Percentiles rank a stretch among this genome's conserved stretches.
Conservation (phyloP, 2,797 vertebrate species). For the Arctocebus calabarensis region DNA sequence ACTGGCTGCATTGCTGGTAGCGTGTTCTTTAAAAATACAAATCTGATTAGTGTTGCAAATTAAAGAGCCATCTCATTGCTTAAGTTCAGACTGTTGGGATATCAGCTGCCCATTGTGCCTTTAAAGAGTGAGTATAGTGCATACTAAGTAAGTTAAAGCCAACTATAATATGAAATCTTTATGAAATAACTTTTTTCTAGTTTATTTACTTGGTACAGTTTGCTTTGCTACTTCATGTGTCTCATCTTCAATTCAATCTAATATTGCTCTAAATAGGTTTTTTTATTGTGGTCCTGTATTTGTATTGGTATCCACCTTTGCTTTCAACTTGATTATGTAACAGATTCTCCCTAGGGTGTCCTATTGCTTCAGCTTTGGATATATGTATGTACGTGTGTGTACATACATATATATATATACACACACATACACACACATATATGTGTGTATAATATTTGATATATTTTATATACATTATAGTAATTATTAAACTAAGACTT, state of each 20-base stretch:
- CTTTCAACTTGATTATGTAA: background rate
- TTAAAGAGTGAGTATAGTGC: background rate
- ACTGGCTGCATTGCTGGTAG: background rate
- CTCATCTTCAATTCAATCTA: background rate
- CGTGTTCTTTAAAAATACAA: background rate
- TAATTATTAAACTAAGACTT: background rate
- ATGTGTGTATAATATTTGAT: no score
- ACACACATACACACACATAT: no score
- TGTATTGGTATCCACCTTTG: background rate
- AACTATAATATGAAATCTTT: constrained; percentile 5
- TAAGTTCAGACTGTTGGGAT: background rate
- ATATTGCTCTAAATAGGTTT: constrained; percentile 21
- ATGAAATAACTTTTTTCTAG: background rate
- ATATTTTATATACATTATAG: no score
- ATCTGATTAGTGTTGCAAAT: background rate
- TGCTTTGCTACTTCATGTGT: constrained; percentile 3
- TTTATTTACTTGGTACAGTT: constrained; percentile 11
- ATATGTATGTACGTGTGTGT: no score
- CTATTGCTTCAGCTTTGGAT: background rate
- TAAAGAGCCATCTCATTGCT: background rate
- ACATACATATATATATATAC: background rate
- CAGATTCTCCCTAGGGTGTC: background rate
- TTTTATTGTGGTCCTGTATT: background rate
- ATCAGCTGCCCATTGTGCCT: background rate
- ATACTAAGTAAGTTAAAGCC: background rate